Evolutionary conservation across 2,113 vertebrate genomes (phyloP), one percentile per base, ranked within the genome.

Genomic region (Tricholaema leucomelas): DNA sequence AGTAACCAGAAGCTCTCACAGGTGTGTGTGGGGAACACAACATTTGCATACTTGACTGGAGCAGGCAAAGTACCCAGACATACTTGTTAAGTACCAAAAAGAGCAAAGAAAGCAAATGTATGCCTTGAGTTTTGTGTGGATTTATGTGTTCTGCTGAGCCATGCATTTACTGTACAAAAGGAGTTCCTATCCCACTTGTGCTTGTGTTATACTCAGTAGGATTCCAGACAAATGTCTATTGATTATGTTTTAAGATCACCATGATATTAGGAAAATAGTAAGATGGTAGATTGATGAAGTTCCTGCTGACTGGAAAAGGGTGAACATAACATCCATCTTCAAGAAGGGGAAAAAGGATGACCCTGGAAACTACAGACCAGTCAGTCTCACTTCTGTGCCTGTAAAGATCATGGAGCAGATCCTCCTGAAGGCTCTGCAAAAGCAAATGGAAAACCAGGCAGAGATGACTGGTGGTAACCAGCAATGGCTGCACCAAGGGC

Each of bases 211-310:
- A 60, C 30, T 88, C 4, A 0, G 20, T 46, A 65, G 63, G 50
- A 92, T 87, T 95, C 31, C 42, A 85, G 71, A 70, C 33, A 73
- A 84, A 50, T 31, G 31, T 79, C 36, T 73, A 44, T 36, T 86
- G 77, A 86, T 79, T 87, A 38, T 59, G 36, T 85, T 94, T 94
- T 81, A 74, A 94, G 92, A 77, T 92, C 60, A 75, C 61, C 16
- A 48, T 65, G 71, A 36, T 71, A 76, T 80, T 94, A 79, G 74
- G 66, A 82, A 79, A 66, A 73, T 76, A 61, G 46, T 87, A 87
- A 72, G 52, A 63, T n/a, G n/a, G n/a, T n/a, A n/a, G n/a, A n/a
- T n/a, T n/a, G n/a, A n/a, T n/a, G n/a, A n/a, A n/a, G n/a, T n/a
- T n/a, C n/a, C n/a, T n/a, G n/a, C n/a, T n/a, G n/a, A n/a, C n/a